phyloP scores from a whole-genome alignment of 2,797 vertebrate genomes.

The Sebastes nivosus region DNA sequence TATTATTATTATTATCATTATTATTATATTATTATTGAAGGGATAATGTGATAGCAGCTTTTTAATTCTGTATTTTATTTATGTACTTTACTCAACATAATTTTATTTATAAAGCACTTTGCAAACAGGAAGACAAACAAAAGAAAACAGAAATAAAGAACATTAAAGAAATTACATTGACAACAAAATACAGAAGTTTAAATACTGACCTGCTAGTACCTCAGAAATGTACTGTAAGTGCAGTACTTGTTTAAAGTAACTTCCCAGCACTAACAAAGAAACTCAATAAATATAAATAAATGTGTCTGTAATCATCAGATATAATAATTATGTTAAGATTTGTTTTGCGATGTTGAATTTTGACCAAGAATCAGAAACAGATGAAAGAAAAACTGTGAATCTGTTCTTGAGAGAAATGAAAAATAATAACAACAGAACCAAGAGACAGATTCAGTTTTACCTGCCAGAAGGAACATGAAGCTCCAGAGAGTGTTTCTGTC shows the following conservation, averaged over 20 bases:
- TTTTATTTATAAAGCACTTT: too few species aligned
- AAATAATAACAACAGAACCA: not conserved
- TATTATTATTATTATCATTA: too few species aligned
- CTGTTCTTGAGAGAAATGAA: not conserved
- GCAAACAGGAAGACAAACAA: not conserved
- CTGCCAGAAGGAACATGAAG: not conserved
- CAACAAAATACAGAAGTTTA: not conserved
- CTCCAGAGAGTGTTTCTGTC: too few species aligned
- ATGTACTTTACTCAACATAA: too few species aligned
- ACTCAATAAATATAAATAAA: not conserved
- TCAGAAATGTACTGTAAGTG: not conserved
- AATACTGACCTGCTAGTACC: not conserved
- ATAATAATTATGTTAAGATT: not conserved
- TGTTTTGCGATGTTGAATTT: not conserved
- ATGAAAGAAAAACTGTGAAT: not conserved
- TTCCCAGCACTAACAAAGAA: too few species aligned
- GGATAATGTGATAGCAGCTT: not conserved
- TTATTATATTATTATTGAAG: not conserved
- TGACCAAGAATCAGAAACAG: not conserved
- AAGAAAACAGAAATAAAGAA: not conserved
- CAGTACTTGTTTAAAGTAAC: not conserved
- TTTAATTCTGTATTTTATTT: too few species aligned
- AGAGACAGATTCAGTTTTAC: not conserved
- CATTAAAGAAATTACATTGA: too few species aligned
- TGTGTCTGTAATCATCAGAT: not conserved